Base-by-base conservation (phyloP, 1,140 invertebrate genomes). In the Drosophila lowei region DNA sequence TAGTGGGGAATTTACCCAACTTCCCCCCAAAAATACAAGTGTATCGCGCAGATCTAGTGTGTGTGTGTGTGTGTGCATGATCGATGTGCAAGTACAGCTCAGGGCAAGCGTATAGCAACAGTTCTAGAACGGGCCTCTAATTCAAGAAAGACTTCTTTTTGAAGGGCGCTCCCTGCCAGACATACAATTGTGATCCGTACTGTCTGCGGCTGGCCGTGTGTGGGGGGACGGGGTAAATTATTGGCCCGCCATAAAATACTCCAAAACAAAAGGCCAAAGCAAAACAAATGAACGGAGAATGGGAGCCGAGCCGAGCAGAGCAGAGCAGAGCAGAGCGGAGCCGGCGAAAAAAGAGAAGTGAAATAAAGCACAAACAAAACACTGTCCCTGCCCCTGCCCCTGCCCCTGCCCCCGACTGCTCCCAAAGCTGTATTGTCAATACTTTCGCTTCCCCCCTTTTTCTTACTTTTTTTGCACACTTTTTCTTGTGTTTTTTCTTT, bases 401-500 rank as follows among this genome's bases (percentile, higher is more conserved):
- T 0, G 5, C 23, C 23, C 0, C 23, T 25, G 23, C 23, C 18
- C 18, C 1, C 2, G 18, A 9, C 8, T 3, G 30, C 2, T 9
- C 3, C 34, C 1, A 28, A 43, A 5, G 42, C 55, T 38, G 41
- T 41, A 50, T 68, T 47, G 30, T 57, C 21, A 13, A 48, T 55
- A 30, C 23, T 50, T 71, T 70, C 54, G 16, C 50, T 43, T 25
- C 23, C 23, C 53, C 50, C 21, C 55, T 41, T 53, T 59, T 47
- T 52, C 25, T 64, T 63, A 47, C 43, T 59, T 75, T 78, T 78
- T 64, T 64, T 76, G 64, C 64, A 53, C 57, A 61, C 42, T 70
- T 55, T 55, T 61, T 61, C 70, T 13, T 18, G 18, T 18, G 1
- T 1, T 18, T 18, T 18, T 58, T 80, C 56, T 61, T 64, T 56